Evolutionary conservation across 2,113 vertebrate species (phyloP).

Genomic region (Nannospalax galili): DNA sequence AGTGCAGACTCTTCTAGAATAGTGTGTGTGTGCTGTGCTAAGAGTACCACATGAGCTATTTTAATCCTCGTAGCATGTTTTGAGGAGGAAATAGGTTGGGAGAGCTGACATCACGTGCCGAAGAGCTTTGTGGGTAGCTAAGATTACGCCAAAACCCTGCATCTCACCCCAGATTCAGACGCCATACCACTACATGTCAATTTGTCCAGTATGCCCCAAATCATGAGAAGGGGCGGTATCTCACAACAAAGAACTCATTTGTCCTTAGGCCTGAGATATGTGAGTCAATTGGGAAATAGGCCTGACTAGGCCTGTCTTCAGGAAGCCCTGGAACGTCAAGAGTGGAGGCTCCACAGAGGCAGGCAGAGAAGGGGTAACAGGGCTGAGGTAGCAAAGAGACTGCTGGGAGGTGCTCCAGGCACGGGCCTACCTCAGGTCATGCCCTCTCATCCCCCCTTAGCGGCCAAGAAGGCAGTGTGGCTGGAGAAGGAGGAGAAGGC

Average conservation of each 20-base stretch:
- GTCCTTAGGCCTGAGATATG: neutral
- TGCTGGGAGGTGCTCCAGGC: neutral
- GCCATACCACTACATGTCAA: neutral
- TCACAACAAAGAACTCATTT: neutral
- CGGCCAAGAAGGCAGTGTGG: slow-evolving; percentile 95
- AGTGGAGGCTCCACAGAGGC: neutral
- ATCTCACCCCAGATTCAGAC: neutral
- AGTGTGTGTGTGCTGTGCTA: neutral
- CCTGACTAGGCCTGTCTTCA: neutral
- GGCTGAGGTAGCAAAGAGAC: neutral
- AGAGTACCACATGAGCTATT: neutral
- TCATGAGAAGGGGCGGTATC: neutral
- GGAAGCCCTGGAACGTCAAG: neutral
- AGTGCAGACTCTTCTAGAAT: neutral
- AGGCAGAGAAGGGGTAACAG: neutral
- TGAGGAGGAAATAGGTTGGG: slow-evolving; percentile 13
- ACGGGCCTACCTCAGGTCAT: neutral
- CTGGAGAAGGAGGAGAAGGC: slow-evolving; percentile 98
- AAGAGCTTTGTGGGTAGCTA: neutral
- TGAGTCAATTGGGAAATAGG: neutral
- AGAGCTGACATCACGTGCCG: slow-evolving; percentile 9
- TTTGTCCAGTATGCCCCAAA: neutral
- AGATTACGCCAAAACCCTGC: neutral
- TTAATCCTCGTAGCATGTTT: neutral
- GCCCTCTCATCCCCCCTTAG: slow-evolving; percentile 76